Conservation (phyloP, 2,797 vertebrate genomes). For the Tapirus indicus region DNA sequence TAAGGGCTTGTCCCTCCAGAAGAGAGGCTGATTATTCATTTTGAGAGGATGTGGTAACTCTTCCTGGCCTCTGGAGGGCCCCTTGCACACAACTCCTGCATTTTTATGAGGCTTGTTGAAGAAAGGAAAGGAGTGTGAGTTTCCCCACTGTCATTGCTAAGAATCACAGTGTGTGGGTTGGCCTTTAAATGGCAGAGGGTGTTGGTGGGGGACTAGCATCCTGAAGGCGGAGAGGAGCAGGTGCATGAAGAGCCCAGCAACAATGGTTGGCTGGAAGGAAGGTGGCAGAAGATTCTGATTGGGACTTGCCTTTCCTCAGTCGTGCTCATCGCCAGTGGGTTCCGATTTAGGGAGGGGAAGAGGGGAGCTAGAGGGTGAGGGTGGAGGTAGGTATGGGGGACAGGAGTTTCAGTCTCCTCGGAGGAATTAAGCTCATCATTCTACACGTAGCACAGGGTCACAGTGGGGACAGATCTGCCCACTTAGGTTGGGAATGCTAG, state of each 20-base stretch:
- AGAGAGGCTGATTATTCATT: neutral
- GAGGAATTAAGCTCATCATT: neutral
- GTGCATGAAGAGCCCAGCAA: neutral
- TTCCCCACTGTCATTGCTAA: neutral
- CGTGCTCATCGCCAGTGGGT: neutral
- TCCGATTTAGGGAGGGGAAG: neutral
- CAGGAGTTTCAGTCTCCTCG: neutral
- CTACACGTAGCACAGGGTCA: neutral
- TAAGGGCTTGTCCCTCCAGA: fast-evolving
- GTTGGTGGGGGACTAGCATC: neutral
- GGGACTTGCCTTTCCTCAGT: too few relatives aligned
- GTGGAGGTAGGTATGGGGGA: neutral
- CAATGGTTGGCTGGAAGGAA: neutral
- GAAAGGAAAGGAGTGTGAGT: neutral
- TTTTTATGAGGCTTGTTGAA: neutral
- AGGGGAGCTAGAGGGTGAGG: neutral
- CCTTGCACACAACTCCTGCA: neutral
- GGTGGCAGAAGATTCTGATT: neutral
- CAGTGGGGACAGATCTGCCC: neutral
- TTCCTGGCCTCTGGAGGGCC: neutral
- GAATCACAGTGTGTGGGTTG: neutral
- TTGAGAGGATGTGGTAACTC: neutral
- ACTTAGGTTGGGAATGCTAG: neutral
- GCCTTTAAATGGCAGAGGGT: neutral
- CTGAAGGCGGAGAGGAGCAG: too few relatives aligned